Conservation (phyloP, 2,113 vertebrate genomes). For the Beaufortia kweichowensis region DNA sequence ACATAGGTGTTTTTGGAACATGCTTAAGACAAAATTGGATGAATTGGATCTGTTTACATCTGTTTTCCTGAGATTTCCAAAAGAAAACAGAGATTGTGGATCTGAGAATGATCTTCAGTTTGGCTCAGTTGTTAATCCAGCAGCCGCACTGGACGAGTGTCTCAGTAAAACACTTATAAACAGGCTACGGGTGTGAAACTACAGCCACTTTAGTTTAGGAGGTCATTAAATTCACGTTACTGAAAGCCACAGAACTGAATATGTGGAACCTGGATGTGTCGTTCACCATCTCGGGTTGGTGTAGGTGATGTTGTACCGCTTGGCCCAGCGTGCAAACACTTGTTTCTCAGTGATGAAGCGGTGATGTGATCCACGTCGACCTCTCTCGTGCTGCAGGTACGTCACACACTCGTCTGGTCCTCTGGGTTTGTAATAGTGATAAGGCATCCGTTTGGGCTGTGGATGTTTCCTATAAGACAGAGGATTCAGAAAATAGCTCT, state of each 20-base stretch:
- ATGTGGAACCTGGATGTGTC: not conserved
- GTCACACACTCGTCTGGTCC: constrained; percentile 88
- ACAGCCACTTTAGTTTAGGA: constrained; percentile 25
- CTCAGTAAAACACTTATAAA: not conserved
- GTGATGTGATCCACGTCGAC: constrained; percentile 89
- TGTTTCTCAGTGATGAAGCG: constrained; percentile 97
- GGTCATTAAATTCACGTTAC: not conserved
- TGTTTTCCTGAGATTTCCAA: not conserved
- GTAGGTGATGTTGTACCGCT: constrained; percentile 93
- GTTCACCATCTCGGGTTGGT: constrained; percentile 82
- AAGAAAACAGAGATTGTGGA: constrained; percentile 1
- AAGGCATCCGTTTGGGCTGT: constrained; percentile 81
- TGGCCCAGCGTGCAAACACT: constrained; percentile 92
- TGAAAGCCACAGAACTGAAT: not conserved
- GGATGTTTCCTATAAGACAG: constrained; percentile 67
- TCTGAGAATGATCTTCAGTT: not conserved
- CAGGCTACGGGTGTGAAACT: not conserved
- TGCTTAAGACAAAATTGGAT: not conserved
- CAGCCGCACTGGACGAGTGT: not conserved
- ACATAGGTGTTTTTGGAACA: not conserved
- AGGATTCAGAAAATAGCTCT: not conserved
- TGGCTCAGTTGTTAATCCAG: not conserved
- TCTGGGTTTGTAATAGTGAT: constrained; percentile 96
- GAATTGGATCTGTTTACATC: not conserved
- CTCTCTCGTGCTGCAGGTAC: constrained; percentile 88